Evolutionary conservation across 2,113 vertebrate genomes (phyloP).

Genomic region (Phainopepla nitens): DNA sequence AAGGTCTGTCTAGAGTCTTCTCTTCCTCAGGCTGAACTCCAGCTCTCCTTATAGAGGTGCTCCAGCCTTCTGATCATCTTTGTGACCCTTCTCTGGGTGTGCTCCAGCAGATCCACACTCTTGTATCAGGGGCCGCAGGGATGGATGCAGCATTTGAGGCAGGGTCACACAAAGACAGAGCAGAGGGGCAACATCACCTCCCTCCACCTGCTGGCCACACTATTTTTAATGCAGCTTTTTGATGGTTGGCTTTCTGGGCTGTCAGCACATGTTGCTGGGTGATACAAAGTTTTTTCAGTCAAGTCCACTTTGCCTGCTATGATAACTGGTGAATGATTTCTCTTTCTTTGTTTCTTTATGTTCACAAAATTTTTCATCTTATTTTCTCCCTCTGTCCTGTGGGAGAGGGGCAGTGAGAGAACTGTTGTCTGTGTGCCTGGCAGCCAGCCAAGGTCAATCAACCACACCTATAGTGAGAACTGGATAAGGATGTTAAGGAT

Average conservation of each 20-base stretch:
- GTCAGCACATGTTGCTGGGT: rapidly evolving
- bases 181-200: not conserved
- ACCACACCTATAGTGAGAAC: not conserved
- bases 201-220: rapidly evolving
- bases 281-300: not conserved
- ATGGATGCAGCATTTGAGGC: not conserved
- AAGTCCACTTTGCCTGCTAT: not conserved
- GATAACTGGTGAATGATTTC: not conserved
- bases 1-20: not conserved
- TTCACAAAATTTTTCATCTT: not conserved
- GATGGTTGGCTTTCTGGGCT: not conserved
- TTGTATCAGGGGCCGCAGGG: rapidly evolving
- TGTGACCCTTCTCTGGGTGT: not conserved
- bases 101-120: not conserved
- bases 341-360: not conserved
- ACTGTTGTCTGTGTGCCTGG: not conserved
- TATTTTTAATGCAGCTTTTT: not conserved
- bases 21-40: not conserved
- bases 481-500: not conserved
- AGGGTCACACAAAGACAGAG: rapidly evolving
- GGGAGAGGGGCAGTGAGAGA: not conserved
- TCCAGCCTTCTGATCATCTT: not conserved
- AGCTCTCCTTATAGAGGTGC: not conserved
- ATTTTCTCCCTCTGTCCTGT: not conserved
- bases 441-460: not conserved